Base-by-base conservation (phyloP, 2,888 invertebrate species). In the Cataglyphis albicans region DNA sequence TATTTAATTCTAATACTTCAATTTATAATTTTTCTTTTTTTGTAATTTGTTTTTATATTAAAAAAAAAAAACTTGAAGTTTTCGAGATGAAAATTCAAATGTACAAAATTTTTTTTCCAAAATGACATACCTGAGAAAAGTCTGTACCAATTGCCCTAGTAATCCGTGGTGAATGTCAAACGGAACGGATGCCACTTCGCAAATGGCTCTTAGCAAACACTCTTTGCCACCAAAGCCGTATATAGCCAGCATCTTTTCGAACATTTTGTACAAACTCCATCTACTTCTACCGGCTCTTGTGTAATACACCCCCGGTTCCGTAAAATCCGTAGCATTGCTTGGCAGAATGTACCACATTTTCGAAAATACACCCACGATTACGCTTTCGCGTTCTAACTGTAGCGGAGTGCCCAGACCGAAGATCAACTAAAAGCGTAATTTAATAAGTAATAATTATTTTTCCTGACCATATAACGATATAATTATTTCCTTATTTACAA, bases 171-270 rank as follows among this genome's bases (percentile, higher is more conserved):
- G 96, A 91, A 96, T 95, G 90, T 96, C 96, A 92, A 97, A 96
- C 70, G 97, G 96, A 73, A 96, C 95, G 86, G 96, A 95, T 0
- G 98, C 96, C 6, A 97, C 96, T 93, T 98, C 97, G 93, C 98
- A 98, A 92, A 98, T 97, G 88, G 97, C 96, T 89, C 97, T 96
- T 83, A 98, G 95, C 89, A 98, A 92, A 94, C 98, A 98, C 21
- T 96, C 96, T 84, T 97, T 96, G 9, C 94, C 91, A 3, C 92
- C 92, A 55, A 93, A 91, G 59, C 93, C 94, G 76, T 93, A 93
- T 72, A 93, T 38, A 68, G 96, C 95, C 52, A 95, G 95, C 93
- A 96, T 96, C 67, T 95, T 95, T 87, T 96, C 96, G 29, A 97
- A 92, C 55, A 96, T 94, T 93, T 96, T 96, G 93, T 97, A 97